phyloP scores from a whole-genome alignment of 2,888 invertebrate species.

The Drosophila subquinaria region DNA sequence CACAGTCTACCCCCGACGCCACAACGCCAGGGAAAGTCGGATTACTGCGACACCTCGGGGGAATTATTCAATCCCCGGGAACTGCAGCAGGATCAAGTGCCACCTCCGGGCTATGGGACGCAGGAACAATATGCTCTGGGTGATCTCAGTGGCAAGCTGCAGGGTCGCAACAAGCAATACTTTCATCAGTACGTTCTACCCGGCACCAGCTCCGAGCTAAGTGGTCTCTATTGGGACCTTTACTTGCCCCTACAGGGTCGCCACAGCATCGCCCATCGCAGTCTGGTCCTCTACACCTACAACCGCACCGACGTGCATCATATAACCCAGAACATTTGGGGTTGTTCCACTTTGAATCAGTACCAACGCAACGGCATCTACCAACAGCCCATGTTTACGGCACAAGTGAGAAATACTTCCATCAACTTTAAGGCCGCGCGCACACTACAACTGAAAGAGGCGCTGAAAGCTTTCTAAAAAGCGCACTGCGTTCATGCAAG shows the following conservation, averaged over 20 bases:
- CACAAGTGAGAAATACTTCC: constrained; percentile 87
- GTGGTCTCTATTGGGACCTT: constrained; percentile 92
- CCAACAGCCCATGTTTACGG: constrained; percentile 91
- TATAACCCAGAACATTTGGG: constrained; percentile 81
- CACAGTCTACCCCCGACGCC: constrained; percentile 90
- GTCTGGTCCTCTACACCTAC: constrained; percentile 86
- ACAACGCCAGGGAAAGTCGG: constrained; percentile 85
- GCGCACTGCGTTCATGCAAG: too few relatives aligned
- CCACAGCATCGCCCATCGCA: constrained; percentile 92
- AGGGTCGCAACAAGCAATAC: constrained; percentile 89
- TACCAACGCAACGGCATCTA: constrained; percentile 89
- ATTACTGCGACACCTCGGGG: constrained; percentile 90
- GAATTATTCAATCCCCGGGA: constrained; percentile 91
- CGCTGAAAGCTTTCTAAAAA: too few relatives aligned
- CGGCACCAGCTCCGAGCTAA: constrained; percentile 90
- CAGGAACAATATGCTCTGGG: constrained; percentile 96
- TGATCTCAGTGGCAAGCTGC: constrained; percentile 94
- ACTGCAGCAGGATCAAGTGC: constrained; percentile 87
- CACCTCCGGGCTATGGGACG: constrained; percentile 90
- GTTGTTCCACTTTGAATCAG: constrained; percentile 89
- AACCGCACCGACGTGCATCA: constrained; percentile 79
- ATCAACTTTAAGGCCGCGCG: too few relatives aligned
- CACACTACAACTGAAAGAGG: too few relatives aligned
- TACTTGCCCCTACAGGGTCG: constrained; percentile 93
- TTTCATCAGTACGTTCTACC: constrained; percentile 89